Evolutionary conservation across 2,797 vertebrate species (phyloP).

Genomic region (Stomatorhinus walkeri): DNA sequence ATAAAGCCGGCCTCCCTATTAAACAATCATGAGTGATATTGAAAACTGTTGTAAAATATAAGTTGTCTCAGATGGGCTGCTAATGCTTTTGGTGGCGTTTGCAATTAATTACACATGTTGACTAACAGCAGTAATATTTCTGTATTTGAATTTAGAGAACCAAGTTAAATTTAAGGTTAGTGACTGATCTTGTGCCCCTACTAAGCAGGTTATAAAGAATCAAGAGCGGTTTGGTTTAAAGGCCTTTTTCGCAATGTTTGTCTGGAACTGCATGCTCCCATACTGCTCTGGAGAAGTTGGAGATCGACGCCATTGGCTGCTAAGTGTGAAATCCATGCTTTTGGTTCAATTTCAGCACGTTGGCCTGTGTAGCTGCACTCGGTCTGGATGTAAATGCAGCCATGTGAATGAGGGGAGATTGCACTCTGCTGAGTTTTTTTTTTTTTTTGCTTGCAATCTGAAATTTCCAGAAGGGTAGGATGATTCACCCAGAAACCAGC

Average conservation of each 20-base stretch:
- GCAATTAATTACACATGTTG: slow-evolving; percentile 21
- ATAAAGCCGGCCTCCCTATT: not conserved
- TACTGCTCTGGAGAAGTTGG: not conserved
- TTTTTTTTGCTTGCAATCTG: not conserved
- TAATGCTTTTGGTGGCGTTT: slow-evolving; percentile 22
- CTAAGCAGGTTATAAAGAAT: not conserved
- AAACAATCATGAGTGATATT: not conserved
- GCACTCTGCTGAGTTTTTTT: not conserved
- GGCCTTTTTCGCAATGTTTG: not conserved
- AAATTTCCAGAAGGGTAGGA: not conserved
- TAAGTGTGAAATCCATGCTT: not conserved
- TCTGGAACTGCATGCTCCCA: not conserved
- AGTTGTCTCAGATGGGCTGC: slow-evolving; percentile 27
- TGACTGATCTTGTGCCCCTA: not conserved
- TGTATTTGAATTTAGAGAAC: not conserved
- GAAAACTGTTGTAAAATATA: slow-evolving; percentile 33
- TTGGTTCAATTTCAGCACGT: not conserved
- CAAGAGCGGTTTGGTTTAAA: not conserved
- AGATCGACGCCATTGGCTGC: not conserved
- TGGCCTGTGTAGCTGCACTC: not conserved
- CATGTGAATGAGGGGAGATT: not conserved
- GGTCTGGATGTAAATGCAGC: not conserved
- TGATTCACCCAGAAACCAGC: not conserved
- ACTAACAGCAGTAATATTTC: not conserved
- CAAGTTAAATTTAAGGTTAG: not conserved